These are phyloP conservation scores for Apostichopus leukothele DNA, from an alignment of 53 echinoderm and acorn worm genomes.

Conservation along the genomic window DNA sequence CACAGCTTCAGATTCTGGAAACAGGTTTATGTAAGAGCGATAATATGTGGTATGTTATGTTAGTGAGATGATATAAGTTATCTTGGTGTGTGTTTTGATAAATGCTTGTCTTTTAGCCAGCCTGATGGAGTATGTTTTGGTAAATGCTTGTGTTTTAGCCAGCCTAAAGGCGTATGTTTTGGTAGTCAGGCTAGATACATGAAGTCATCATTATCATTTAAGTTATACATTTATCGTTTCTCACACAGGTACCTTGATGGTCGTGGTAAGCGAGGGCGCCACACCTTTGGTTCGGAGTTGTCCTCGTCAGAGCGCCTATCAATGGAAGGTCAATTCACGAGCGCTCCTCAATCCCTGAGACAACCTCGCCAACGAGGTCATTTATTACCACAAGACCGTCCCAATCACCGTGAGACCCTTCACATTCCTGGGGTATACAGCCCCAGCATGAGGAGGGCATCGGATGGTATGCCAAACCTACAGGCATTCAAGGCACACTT, in stretches of 20 bases:
- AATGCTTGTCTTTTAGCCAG: no score
- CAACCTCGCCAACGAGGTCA: conserved; percentile 53
- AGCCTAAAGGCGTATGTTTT: no score
- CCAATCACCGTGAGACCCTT: conserved; percentile 58
- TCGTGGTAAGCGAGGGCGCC: conserved; percentile 63
- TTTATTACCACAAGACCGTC: conserved; percentile 61
- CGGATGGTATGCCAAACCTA: conserved; percentile 85
- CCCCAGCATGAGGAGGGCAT: conserved; percentile 68
- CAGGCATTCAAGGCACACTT: conserved; percentile 64
- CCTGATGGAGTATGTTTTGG: no score
- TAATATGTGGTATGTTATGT: no score
- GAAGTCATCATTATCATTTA: no score
- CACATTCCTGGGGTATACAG: conserved; percentile 60
- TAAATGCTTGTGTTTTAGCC: no score
- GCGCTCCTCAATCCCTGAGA: conserved; percentile 52
- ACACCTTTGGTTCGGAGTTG: conserved; percentile 81
- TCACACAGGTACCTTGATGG: conserved; percentile 64
- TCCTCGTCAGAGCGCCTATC: conserved; percentile 55
- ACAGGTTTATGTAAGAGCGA: no score
- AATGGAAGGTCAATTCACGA: conserved; percentile 13
- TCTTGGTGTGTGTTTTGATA: no score
- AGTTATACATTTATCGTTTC: no score
- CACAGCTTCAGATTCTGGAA: no score
- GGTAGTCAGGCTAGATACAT: no score
- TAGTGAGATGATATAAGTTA: no score